Base-by-base conservation (phyloP, 2,113 vertebrate species). In the Paraplagusia blochii region DNA sequence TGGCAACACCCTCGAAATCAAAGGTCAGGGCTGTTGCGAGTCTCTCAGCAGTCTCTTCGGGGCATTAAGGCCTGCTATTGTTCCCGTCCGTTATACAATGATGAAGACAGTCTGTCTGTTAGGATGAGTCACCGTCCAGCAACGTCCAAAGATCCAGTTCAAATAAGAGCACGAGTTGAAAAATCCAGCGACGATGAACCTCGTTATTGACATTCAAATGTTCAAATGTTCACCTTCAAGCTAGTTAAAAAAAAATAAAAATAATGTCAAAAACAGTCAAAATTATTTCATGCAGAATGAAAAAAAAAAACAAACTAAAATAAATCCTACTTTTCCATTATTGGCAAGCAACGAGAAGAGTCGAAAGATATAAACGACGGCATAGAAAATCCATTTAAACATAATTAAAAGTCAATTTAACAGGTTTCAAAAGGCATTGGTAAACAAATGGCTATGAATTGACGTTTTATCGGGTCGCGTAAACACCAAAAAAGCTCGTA, bases 251-350 rank as follows among this genome's bases (percentile, higher is more conserved):
- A 68, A 2, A 50, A 72, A 63, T 29, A 5, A 44, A 77, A 46
- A 15, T 52, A 60, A 77, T 5, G 51, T 29, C 22, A 29, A 29
- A 29, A 29, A 29, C 22, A 29, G 22, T 29, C 6, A 29, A 29
- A 29, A 29, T 57, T 46, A 63, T 53, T 74, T 22, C 82, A 84
- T 87, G 85, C 82, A 83, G 69, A 16, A 72, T 81, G 54, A 76
- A 58, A 22, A 66, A 11, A 77, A 82, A 49, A n/a, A n/a, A n/a
- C n/a, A n/a, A n/a, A n/a, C 13, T 6, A 66, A 80, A 72, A 7
- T 29, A 73, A 69, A 72, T 48, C 16, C 55, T 74, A 52, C 38
- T 58, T 63, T 68, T 78, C 38, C 57, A 71, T 49, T 22, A 58
- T 40, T 38, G 14, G 66, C 75, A 69, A 57, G 76, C 67, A 81